A percentile compares a stretch with the other conserved stretches of the same genome.
Conservation (phyloP, 2,113 vertebrate genomes). For the Onychorhynchus coronatus region DNA sequence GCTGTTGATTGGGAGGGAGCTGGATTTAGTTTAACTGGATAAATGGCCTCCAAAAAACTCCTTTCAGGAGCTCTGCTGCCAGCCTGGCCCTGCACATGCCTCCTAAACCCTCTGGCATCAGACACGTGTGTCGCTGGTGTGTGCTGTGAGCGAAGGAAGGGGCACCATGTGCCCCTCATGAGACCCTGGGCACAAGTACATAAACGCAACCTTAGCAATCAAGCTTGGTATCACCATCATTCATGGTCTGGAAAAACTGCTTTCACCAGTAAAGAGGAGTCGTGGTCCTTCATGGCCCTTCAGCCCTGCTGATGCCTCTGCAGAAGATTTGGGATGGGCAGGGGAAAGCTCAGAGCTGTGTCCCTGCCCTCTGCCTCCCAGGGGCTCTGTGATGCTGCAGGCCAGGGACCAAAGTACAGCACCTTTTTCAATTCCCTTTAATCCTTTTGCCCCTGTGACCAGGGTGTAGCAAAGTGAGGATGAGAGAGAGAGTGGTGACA, state of each 20-base stretch:
- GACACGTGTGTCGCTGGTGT: accelerated
- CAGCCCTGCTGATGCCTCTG: conserved; percentile 34
- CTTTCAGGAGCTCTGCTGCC: background rate
- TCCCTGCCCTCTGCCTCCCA: background rate
- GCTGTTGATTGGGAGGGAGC: background rate
- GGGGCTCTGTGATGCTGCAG: background rate
- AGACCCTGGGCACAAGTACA: background rate
- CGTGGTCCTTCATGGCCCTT: background rate
- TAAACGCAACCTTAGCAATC: too few relatives aligned
- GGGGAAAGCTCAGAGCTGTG: conserved; percentile 4
- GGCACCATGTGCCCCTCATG: background rate
- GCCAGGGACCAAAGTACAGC: background rate
- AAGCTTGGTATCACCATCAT: background rate
- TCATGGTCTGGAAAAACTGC: background rate
- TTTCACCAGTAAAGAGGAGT: conserved; percentile 15
- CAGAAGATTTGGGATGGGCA: conserved; percentile 6
- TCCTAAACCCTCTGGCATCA: background rate
- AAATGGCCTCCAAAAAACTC: background rate
- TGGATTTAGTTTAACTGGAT: background rate
- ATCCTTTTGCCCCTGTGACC: background rate
- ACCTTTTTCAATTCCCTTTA: background rate
- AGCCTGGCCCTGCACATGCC: background rate
- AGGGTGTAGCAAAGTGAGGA: background rate
- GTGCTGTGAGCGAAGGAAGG: background rate
- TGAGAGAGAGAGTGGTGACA: background rate